Evolutionary conservation across 2,797 vertebrate species (phyloP).

Genomic region (Alexandromys oeconomus): DNA sequence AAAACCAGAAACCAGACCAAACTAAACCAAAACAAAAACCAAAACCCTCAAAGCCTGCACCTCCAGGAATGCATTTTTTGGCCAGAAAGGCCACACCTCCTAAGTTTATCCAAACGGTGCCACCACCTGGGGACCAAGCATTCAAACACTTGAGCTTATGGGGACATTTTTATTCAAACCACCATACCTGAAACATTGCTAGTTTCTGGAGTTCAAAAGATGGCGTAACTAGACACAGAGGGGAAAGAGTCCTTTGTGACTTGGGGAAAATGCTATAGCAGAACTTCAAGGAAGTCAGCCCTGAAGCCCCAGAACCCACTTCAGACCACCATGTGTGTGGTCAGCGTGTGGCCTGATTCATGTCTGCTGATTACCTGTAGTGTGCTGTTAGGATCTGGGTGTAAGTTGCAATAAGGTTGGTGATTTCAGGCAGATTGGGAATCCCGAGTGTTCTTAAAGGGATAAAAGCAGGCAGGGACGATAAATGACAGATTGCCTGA

Average conservation of each 20-base stretch:
- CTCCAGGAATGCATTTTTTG: neutral
- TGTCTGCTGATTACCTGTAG: neutral
- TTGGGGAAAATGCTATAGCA: neutral
- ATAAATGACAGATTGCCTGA: constrained; percentile 48
- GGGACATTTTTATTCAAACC: neutral
- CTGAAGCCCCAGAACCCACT: neutral
- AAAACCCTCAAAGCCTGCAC: neutral
- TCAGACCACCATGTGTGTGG: neutral
- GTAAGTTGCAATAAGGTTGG: neutral
- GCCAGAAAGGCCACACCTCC: neutral
- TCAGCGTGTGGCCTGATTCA: neutral
- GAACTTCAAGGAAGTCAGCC: neutral
- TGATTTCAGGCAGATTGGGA: constrained; percentile 44
- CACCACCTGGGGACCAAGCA: neutral
- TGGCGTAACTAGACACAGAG: neutral
- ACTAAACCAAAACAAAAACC: neutral
- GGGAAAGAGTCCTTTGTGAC: neutral
- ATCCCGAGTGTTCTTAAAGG: constrained; percentile 44
- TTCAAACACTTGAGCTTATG: neutral
- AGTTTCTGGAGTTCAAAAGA: constrained; percentile 35
- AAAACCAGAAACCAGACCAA: neutral
- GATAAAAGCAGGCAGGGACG: constrained; percentile 33
- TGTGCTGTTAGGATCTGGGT: neutral
- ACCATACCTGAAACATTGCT: neutral
- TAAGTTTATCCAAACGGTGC: neutral